A percentile compares a stretch with the other conserved stretches of the same genome.
Evolutionary conservation across 37 sponge, comb jelly and placozoan genomes (phyloP).

Genomic region (Bolinopsis microptera): DNA sequence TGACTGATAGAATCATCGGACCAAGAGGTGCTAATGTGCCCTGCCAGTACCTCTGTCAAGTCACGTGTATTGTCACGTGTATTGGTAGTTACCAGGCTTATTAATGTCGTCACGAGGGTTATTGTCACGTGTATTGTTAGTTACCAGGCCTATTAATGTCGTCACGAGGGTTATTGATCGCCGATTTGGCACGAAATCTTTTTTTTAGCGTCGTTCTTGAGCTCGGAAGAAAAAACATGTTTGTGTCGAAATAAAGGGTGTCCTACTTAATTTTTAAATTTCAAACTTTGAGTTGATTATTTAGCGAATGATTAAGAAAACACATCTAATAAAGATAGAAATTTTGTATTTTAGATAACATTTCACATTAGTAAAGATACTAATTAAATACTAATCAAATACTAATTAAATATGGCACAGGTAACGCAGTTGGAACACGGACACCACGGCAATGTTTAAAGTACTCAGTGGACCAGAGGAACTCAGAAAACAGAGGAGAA

Average conservation of each 20-base stretch:
- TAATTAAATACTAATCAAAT: too few species aligned
- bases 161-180: neutral
- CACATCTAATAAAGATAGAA: too few species aligned
- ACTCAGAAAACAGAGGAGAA: neutral
- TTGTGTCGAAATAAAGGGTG: too few species aligned
- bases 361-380: too few species aligned
- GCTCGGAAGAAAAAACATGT: too few species aligned
- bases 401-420: neutral
- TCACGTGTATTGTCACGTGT: neutral
- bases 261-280: too few species aligned
- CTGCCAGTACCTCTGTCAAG: neutral
- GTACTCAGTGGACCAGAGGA: neutral
- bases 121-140: neutral
- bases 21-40: neutral
- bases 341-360: too few species aligned
- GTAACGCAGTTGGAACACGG: neutral
- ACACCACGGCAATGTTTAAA: slow-evolving; percentile 23
- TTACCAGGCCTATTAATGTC: neutral
- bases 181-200: too few species aligned
- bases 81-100: neutral
- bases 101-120: neutral
- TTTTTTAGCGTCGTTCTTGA: too few species aligned
- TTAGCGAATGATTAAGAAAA: too few species aligned
- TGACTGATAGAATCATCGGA: neutral
- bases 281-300: too few species aligned